Evolutionary conservation across 2,113 vertebrate genomes (phyloP).

Genomic region (Tonatia bakeri): DNA sequence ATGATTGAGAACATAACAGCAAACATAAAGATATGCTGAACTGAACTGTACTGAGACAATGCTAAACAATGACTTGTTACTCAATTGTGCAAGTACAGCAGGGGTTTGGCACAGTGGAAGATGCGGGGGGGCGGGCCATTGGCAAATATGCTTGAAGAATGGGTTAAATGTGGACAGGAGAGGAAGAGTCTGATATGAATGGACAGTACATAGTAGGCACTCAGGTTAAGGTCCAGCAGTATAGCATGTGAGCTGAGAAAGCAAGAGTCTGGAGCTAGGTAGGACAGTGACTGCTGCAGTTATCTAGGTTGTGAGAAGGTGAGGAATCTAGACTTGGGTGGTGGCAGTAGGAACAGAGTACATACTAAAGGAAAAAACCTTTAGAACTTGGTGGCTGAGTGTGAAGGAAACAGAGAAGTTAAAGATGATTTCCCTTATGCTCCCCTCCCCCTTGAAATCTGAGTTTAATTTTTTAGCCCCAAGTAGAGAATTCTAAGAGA

Average conservation of each 20-base stretch:
- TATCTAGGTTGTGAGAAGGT: neutral
- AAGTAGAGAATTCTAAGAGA: neutral
- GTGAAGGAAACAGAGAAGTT: neutral
- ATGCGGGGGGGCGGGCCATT: neutral
- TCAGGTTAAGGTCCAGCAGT: neutral
- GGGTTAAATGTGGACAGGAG: neutral
- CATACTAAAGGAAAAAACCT: neutral
- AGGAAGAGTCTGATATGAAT: neutral
- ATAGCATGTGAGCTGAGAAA: neutral
- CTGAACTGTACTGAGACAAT: neutral
- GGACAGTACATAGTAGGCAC: neutral
- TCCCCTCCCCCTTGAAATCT: neutral
- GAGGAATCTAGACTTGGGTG: neutral
- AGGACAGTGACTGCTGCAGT: neutral
- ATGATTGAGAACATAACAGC: neutral
- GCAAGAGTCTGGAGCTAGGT: neutral
- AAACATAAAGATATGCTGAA: neutral
- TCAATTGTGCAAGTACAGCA: neutral
- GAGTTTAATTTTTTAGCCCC: constrained; percentile 19
- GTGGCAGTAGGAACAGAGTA: neutral
- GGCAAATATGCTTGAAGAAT: neutral
- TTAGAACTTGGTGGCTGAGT: neutral
- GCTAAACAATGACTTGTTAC: neutral
- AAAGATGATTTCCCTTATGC: neutral
- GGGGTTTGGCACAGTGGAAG: neutral